These are phyloP conservation scores for Neotoxoptera formosana DNA, from an alignment of 1,140 invertebrate species.

Conservation along the genomic window DNA sequence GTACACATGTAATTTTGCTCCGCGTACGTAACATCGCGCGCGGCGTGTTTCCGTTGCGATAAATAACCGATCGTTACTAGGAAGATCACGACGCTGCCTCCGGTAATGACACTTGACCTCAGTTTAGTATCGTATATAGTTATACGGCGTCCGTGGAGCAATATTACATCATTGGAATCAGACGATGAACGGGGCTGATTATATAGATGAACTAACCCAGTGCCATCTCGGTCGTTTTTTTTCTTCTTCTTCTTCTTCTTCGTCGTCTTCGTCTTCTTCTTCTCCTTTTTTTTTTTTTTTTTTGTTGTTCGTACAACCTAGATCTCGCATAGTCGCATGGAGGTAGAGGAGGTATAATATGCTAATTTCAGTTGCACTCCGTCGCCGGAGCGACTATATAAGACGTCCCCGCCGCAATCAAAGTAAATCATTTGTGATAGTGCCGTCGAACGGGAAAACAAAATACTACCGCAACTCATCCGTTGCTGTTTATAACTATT, in stretches of 20 bases:
- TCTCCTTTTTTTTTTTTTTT: neutral
- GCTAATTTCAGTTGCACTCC: slow-evolving; percentile 38
- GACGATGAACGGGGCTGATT: slow-evolving; percentile 50
- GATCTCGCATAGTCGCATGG: neutral
- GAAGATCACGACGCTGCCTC: slow-evolving; percentile 53
- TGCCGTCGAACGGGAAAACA: slow-evolving; percentile 19
- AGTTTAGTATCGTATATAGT: slow-evolving; percentile 42
- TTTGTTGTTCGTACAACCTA: slow-evolving; percentile 24
- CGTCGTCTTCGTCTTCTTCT: no score
- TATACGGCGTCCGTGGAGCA: neutral
- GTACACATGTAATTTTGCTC: slow-evolving; percentile 40
- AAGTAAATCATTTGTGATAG: slow-evolving; percentile 47
- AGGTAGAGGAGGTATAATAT: no score
- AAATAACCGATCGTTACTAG: slow-evolving; percentile 52
- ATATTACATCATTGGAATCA: slow-evolving; percentile 44
- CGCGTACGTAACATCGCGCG: slow-evolving; percentile 1
- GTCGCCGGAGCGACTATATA: slow-evolving; percentile 40
- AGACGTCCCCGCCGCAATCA: slow-evolving; percentile 7
- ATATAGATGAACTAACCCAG: slow-evolving; percentile 47
- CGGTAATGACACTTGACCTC: slow-evolving; percentile 54
- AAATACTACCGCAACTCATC: slow-evolving; percentile 3
- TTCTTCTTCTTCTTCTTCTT: no score
- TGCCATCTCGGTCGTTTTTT: slow-evolving; percentile 47
- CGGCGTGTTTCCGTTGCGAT: slow-evolving; percentile 52
- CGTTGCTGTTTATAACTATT: neutral